Percentiles rank a stretch among this genome's conserved stretches.
Conservation (phyloP, 2,888 invertebrate species). For the Matsumyia berberina region DNA sequence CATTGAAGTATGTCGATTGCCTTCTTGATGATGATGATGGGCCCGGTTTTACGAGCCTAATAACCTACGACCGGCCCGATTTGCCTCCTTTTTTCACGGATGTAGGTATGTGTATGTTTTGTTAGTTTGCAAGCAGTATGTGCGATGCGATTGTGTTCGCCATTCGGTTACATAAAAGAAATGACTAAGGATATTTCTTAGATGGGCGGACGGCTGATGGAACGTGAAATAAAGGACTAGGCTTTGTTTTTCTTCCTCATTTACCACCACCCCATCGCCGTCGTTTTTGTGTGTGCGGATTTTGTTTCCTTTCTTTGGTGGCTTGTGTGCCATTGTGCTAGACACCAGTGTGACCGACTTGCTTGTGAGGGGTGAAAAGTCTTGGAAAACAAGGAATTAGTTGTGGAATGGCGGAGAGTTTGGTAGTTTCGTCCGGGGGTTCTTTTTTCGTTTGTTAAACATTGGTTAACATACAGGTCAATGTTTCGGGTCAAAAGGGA, state of each 20-base stretch:
- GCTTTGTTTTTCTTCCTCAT: slow-evolving; percentile 56
- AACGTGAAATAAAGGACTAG: slow-evolving; percentile 63
- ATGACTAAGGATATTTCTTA: slow-evolving; percentile 65
- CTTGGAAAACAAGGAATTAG: slow-evolving; percentile 48
- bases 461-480: slow-evolving; percentile 62
- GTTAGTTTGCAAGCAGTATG: slow-evolving; percentile 11
- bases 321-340: slow-evolving; percentile 20
- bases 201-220: slow-evolving; percentile 57
- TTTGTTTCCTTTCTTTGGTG: slow-evolving; percentile 14
- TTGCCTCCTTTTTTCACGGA: slow-evolving; percentile 22
- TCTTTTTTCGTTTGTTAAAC: slow-evolving; percentile 57
- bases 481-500: slow-evolving; percentile 55
- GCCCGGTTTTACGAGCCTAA: slow-evolving; percentile 73
- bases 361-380: slow-evolving; percentile 36
- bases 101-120: slow-evolving; percentile 15
- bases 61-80: slow-evolving; percentile 66
- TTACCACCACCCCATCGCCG: slow-evolving; percentile 10
- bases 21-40: slow-evolving; percentile 75
- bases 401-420: slow-evolving; percentile 16
- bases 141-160: slow-evolving; percentile 63
- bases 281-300: background rate
- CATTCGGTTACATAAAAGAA: slow-evolving; percentile 65
- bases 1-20: slow-evolving; percentile 75
- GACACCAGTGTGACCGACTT: slow-evolving; percentile 5
- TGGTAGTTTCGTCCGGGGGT: background rate